These are phyloP conservation scores for Hyles vespertilio DNA, from an alignment of 1,140 invertebrate species.

Conservation along the genomic window DNA sequence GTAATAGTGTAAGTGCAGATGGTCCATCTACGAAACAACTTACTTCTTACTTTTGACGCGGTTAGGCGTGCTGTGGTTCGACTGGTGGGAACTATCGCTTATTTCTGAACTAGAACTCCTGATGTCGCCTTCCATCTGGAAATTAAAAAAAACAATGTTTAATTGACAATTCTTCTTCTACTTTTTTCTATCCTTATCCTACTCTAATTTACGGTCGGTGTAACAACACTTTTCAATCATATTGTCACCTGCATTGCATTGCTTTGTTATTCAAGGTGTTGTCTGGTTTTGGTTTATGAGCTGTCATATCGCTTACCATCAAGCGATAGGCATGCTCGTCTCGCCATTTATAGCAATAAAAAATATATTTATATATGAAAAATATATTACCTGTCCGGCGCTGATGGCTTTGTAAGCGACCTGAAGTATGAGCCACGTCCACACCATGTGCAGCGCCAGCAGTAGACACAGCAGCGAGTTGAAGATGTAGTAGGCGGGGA, in stretches of 20 bases:
- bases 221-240: no score
- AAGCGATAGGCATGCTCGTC: no score
- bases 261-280: background rate
- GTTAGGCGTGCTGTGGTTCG: conserved; percentile 59
- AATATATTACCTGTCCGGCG: conserved; percentile 80
- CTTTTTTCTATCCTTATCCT: no score
- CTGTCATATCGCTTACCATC: no score
- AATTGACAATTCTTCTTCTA: background rate
- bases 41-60: conserved; percentile 54
- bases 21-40: conserved; percentile 19
- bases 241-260: no score
- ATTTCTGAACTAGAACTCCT: conserved; percentile 79
- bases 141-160: conserved; percentile 18
- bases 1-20: background rate
- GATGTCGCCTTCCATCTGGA: conserved; percentile 89
- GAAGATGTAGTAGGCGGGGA: conserved; percentile 97
- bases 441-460: conserved; percentile 92
- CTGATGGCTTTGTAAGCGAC: conserved; percentile 89
- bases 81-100: conserved; percentile 75
- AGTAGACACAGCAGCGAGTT: conserved; percentile 91
- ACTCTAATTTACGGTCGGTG: no score
- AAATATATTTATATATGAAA: background rate
- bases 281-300: no score
- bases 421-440: conserved; percentile 96
- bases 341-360: background rate